A percentile compares a stretch with the other conserved stretches of the same genome.
Evolutionary conservation across 2,888 invertebrate genomes (phyloP).

Genomic region (Mactromeris polynyma): DNA sequence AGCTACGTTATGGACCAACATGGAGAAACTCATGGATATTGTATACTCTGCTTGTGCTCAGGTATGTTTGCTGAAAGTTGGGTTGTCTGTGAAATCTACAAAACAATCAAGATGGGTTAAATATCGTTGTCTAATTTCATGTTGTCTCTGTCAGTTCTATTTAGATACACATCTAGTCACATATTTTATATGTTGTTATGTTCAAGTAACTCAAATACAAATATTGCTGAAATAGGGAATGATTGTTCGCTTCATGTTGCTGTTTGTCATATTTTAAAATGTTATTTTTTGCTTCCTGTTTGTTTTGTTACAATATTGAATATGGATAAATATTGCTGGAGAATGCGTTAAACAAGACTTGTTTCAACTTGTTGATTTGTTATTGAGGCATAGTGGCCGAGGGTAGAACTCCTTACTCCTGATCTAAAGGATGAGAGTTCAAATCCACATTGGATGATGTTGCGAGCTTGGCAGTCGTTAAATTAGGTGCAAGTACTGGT

Average conservation of each 20-base stretch:
- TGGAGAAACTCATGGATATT: conserved; percentile 94
- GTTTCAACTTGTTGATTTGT: no score
- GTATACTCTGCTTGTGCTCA: conserved; percentile 87
- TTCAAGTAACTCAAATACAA: background rate
- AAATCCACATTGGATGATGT: no score
- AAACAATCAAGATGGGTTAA: no score
- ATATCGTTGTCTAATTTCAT: background rate
- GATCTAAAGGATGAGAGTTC: no score
- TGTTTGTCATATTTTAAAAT: background rate
- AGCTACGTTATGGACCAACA: conserved; percentile 94
- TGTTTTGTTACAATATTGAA: no score
- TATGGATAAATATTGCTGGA: no score
- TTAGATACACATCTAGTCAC: background rate
- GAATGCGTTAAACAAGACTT: no score
- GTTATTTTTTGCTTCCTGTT: no score
- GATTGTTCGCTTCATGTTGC: background rate
- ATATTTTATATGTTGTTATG: background rate
- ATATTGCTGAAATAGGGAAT: background rate
- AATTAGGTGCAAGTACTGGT: no score
- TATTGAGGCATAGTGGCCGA: no score
- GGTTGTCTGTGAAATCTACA: background rate
- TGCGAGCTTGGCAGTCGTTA: no score
- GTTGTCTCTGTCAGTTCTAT: background rate
- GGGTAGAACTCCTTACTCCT: no score
- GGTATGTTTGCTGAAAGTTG: conserved; percentile 77